These are phyloP conservation scores for Platygyra sinensis DNA, from an alignment of 64 coral and sea anemone species.

Conservation along the genomic window DNA sequence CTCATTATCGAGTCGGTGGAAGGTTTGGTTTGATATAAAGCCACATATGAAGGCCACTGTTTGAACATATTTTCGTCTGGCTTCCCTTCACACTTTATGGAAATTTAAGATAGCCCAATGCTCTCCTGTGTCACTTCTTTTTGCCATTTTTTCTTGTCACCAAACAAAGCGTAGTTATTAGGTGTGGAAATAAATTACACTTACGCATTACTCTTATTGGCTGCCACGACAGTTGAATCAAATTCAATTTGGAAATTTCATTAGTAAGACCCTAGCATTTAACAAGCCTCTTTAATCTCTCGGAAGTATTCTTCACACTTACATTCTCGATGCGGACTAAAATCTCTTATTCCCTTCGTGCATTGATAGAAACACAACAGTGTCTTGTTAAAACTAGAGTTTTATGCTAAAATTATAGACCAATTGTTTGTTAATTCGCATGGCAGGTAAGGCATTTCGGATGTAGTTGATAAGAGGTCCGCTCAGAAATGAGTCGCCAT, in stretches of 20 bases:
- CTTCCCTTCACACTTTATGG: not conserved
- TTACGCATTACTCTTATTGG: not conserved
- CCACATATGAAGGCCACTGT: not conserved
- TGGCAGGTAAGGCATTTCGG: not conserved
- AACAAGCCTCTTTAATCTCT: not conserved
- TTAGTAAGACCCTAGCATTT: not conserved
- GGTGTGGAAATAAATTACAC: conserved; percentile 6
- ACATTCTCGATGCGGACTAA: not conserved
- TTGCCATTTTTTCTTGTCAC: not conserved
- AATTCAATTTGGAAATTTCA: not conserved
- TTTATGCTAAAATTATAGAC: not conserved
- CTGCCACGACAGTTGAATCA: not conserved
- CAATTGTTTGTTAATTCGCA: not conserved
- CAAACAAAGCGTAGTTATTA: conserved; percentile 25
- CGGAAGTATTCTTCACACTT: no score
- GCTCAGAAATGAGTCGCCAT: no score
- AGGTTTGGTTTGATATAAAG: not conserved
- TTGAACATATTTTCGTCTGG: not conserved
- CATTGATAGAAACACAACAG: no score
- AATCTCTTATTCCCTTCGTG: not conserved
- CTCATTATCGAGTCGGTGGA: not conserved
- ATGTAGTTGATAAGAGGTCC: no score
- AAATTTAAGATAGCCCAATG: not conserved
- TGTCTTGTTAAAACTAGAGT: no score
- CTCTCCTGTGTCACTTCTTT: not conserved